Evolutionary conservation across 2,888 invertebrate species (phyloP), one percentile per base, ranked within the genome.

Genomic region (Harpalus rufipes): DNA sequence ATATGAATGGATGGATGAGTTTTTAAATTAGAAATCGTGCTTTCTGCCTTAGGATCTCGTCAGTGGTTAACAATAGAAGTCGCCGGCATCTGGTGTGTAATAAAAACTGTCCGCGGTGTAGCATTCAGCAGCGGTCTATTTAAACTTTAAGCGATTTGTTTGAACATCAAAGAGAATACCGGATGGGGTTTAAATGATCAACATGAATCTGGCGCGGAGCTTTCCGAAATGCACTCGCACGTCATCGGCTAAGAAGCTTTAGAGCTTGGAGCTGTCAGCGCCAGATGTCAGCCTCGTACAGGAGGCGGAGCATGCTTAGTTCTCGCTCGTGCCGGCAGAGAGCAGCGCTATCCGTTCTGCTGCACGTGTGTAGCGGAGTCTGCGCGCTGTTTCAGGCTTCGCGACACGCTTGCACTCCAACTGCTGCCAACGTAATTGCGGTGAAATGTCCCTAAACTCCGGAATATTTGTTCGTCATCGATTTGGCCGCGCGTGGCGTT

Each of bases 151-250:
- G 25, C 80, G 81, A 81, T 81, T 81, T 81, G 81, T 68, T 51
- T 81, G 21, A 32, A 81, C 81, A 63, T 81, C 81, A 81, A 80
- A 80, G 63, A 41, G 41, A 61, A 61, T 61, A 63, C 80, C 61
- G 80, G 80, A 80, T 61, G 80, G 32, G 41, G 56, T 80, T 80
- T 80, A 80, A 80, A 80, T 80, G 80, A 80, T 80, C 80, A 80
- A 80, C 80, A 80, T 80, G 80, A 80, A 80, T 61, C 59, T 61
- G 18, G n/a, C 16, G 59, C 59, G 18, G 51, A 56, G 76, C 74
- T 74, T 74, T 76, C 51, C 56, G 44, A 72, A 32, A 72, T 72
- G 72, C 72, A 41, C 56, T 51, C 78, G 21, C 18, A 21, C 56
- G 58, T 78, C 78, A 58, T 76, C 76, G 44, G 56, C 58, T 78